Evolutionary conservation across 2,888 invertebrate genomes (phyloP), one percentile per base, ranked within the genome.

Genomic region (Apodemia mormo): DNA sequence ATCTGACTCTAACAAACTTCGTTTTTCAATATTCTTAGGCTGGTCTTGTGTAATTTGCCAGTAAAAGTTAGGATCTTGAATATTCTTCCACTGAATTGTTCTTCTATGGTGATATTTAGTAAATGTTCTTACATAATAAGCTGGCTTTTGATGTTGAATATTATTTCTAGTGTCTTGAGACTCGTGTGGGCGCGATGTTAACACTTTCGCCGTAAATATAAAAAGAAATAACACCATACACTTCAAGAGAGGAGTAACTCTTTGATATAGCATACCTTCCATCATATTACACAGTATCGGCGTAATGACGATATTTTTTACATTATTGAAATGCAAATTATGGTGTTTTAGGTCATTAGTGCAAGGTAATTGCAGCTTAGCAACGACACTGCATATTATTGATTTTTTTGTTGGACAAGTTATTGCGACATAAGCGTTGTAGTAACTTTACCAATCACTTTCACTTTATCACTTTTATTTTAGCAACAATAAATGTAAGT

Each of bases 81-180:
- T 22, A 68, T 82, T 83, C 68, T 87, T 87, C 87, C 89, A 87
- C 58, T 89, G 90, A 70, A 85, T 90, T 30, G 90, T 89, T 71
- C 93, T 83, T 76, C 90, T 87, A 70, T 93, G 93, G 56, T 92
- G 93, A 69, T 92, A 91, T 81, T 92, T 93, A 0, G 91, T 92
- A 74, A 92, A 93, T 5, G 92, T 91, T 65, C 93, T 83, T n/a
- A 92, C 91, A 77, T 90, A 93, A 74, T 90, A 87, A 0, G 85
- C 75, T 2, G 92, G 87, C 76, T 90, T 93, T 14, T 81, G 76
- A 40, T 89, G 87, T 54, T 91, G 89, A 72, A 92, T 90, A 22
- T 81, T 84, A 76, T 90, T 90, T 71, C 81, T 83, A 1, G 81
- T 73, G 65, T 92, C 89, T 54, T 87, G 85, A 49, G 84, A 79